Evolutionary conservation across 2,113 vertebrate species (phyloP), one percentile per base, ranked within the genome.

Genomic region (Melanostigma gelatinosum): DNA sequence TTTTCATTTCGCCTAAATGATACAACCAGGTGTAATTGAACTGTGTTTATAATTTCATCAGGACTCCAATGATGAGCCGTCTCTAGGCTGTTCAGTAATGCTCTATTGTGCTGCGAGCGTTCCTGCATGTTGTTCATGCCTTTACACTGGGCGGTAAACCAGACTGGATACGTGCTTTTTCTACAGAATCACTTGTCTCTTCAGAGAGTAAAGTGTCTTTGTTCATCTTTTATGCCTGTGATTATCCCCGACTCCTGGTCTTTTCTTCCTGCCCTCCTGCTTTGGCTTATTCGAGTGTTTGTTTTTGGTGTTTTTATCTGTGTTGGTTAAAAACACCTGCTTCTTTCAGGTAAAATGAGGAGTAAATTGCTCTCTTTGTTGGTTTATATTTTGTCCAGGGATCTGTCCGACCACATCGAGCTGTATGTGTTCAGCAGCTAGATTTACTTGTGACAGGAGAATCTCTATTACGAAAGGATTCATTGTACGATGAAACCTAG

Each of bases 21-120:
- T 80, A 52, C 93, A 85, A 87, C 64, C 52, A 78, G 90, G 89
- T 85, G 65, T 79, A 80, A 91, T 93, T 83, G 82, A 75, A 72
- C 80, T 60, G 29, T 74, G 86, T 75, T 90, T 82, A 89, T 91
- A 93, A 93, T 93, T 93, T 93, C 87, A 92, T 92, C 91, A 92
- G 85, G 73, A 50, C 85, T 79, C 85, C 85, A 54, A 84, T 87
- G 87, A 89, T 89, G 82, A 86, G 87, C 11, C 24, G 70, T 89
- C 88, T 85, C 88, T 57, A 24, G 79, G 75, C 77, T 54, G 72
- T 83, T 86, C 68, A 71, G 48, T 48, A 42, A 52, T 27, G 52
- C 72, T 63, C 38, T 10, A 29, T 69, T 62, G 67, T 40, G 15
- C 76, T 75, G 70, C 42, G 68, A 58, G 62, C n/a, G 6, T 4